Percentiles rank a stretch among this genome's conserved stretches.
phyloP scores from a whole-genome alignment of 2,113 vertebrate genomes.

The Acrocephalus kingi region DNA sequence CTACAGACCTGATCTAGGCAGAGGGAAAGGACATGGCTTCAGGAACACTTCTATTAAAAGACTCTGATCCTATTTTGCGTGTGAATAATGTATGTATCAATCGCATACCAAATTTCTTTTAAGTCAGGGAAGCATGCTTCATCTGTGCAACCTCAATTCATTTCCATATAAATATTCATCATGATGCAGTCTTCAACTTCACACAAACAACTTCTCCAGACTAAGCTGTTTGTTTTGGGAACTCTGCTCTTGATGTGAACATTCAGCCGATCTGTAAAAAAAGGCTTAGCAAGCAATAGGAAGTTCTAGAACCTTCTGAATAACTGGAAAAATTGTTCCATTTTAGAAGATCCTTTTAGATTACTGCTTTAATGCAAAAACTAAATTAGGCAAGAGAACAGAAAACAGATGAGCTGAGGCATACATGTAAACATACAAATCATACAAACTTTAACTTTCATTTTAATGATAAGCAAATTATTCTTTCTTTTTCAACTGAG shows the following conservation, averaged over 20 bases:
- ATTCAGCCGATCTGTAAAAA: background rate
- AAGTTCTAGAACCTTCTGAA: conserved; percentile 23
- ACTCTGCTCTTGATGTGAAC: conserved; percentile 5
- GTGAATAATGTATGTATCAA: conserved; percentile 55
- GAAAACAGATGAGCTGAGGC: background rate
- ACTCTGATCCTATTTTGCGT: background rate
- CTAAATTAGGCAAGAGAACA: background rate
- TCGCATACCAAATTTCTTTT: background rate
- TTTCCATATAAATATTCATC: conserved; percentile 59
- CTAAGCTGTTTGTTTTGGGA: conserved; percentile 36
- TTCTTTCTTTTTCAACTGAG: background rate
- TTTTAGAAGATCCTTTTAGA: background rate
- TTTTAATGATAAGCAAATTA: background rate
- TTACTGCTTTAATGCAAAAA: background rate
- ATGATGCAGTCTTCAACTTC: conserved; percentile 20
- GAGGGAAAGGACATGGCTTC: background rate
- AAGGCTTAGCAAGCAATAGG: background rate
- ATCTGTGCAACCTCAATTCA: conserved; percentile 59
- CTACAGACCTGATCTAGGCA: background rate
- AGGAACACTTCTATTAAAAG: conserved; percentile 27
- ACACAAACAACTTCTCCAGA: conserved; percentile 41
- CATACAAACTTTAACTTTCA: background rate
- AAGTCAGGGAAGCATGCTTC: conserved; percentile 32
- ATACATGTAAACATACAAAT: background rate
- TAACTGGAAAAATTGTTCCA: background rate